Evolutionary conservation across 2,888 invertebrate genomes (phyloP).

Genomic region (Yponomeuta plumbellus): DNA sequence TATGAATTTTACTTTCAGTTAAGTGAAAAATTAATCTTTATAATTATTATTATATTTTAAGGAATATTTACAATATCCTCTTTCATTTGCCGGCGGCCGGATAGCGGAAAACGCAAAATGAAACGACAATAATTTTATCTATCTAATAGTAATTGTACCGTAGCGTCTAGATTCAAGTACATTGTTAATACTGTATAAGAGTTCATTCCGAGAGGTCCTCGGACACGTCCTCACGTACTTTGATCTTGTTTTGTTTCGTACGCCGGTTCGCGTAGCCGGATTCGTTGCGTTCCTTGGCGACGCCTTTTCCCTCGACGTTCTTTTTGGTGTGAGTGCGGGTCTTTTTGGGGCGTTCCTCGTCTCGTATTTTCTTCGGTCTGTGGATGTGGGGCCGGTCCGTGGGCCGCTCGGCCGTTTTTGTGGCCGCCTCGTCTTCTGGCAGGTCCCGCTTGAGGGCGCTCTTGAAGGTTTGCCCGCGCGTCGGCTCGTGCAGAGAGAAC

Average conservation of each 20-base stretch:
- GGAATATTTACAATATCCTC: neutral
- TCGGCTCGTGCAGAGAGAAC: constrained; percentile 63
- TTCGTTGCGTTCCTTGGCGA: constrained; percentile 51
- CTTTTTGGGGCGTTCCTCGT: constrained; percentile 40
- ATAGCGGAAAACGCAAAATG: neutral
- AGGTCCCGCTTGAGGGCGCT: constrained; percentile 59
- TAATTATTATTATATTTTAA: neutral
- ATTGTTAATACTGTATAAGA: neutral
- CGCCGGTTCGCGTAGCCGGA: constrained; percentile 42
- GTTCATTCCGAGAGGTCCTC: constrained; percentile 55
- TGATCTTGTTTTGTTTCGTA: constrained; percentile 51
- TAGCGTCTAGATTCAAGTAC: neutral
- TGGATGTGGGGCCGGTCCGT: constrained; percentile 22
- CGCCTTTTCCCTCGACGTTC: constrained; percentile 50
- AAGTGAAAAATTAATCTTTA: constrained; percentile 10
- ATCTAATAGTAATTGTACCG: neutral
- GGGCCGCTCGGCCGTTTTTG: neutral
- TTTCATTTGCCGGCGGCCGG: neutral
- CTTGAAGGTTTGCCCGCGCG: constrained; percentile 64
- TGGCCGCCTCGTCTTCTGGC: constrained; percentile 33
- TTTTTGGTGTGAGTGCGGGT: constrained; percentile 41
- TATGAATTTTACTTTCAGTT: constrained; percentile 14
- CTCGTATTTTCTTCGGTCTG: constrained; percentile 34
- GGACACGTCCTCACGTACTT: constrained; percentile 52
- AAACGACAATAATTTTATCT: neutral